Base-by-base conservation (phyloP, 2,888 invertebrate genomes). In the Phaedon cochleariae region DNA sequence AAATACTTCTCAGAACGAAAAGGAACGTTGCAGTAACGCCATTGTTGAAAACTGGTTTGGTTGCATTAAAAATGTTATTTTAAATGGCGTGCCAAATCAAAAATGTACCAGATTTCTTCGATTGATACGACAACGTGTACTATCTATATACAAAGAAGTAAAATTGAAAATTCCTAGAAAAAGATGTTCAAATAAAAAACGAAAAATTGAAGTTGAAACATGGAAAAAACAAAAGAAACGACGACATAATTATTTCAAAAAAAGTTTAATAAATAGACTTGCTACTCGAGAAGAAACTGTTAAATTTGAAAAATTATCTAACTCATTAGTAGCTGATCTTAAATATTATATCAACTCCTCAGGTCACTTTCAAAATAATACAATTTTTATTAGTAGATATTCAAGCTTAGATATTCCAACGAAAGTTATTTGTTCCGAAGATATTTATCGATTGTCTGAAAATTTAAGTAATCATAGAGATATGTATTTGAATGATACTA, bases 21-120 rank as follows among this genome's bases (percentile, higher is more conserved):
- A 51, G 9, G 17, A 18, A 26, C 29, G 26, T 21, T 22, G 15
- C 12, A 59, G 58, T 18, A 59, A 59, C 18, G 49, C 59, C 29
- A 46, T 26, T 48, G 59, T 60, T 12, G 53, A 60, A 29, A 41
- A 60, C 26, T 60, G 53, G 60, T 52, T 60, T 49, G 20, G 37
- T n/a, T 21, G 21, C 7, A 45, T 60, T 5, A 29, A 52, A 52
- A 53, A 53, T 26, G n/a, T 17, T 21, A 10, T 60, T 15, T 15
- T 41, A 2, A 60, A 52, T 41, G 17, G 29, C 21, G 21, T n/a
- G 20, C 41, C 59, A 29, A 51, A 59, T 26, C 59, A 59, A 59
- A 59, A 51, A 49, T 59, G 52, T 22, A 51, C 37, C 52, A 29
- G 52, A 20, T 37, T 52, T 22, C 21, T 60, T 10, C 41, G 53